phyloP scores from a whole-genome alignment of 2,797 vertebrate genomes.

The Crypturellus tataupa region DNA sequence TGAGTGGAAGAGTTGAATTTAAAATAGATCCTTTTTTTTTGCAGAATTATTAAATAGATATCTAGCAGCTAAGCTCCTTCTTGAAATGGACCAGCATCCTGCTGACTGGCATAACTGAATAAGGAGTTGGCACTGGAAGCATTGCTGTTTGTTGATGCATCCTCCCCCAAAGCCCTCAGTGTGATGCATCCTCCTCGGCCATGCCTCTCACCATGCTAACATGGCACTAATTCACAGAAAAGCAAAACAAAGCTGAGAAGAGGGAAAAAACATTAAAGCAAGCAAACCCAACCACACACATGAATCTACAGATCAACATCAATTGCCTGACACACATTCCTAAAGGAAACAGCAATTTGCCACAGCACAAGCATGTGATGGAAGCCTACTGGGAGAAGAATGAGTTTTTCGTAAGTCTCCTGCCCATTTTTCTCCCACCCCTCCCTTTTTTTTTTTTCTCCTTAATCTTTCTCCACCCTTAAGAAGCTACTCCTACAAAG shows the following conservation, averaged over 20 bases:
- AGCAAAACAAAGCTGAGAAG: neutral
- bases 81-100: neutral
- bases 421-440: neutral
- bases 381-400: neutral
- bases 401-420: neutral
- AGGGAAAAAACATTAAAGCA: neutral
- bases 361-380: neutral
- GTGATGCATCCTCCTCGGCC: neutral
- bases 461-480: neutral
- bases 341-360: neutral
- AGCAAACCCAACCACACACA: neutral
- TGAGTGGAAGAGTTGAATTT: neutral
- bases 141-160: neutral
- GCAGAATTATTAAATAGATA: neutral
- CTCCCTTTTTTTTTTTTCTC: neutral
- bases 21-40: neutral
- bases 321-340: neutral
- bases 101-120: neutral
- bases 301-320: neutral
- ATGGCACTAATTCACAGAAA: neutral
- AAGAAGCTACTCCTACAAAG: slow-evolving; percentile 1
- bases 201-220: neutral
- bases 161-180: neutral
- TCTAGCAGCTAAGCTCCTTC: neutral
- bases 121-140: neutral